These are phyloP conservation scores for Monarcha castaneiventris DNA, from an alignment of 2,113 vertebrate genomes.

Conservation along the genomic window DNA sequence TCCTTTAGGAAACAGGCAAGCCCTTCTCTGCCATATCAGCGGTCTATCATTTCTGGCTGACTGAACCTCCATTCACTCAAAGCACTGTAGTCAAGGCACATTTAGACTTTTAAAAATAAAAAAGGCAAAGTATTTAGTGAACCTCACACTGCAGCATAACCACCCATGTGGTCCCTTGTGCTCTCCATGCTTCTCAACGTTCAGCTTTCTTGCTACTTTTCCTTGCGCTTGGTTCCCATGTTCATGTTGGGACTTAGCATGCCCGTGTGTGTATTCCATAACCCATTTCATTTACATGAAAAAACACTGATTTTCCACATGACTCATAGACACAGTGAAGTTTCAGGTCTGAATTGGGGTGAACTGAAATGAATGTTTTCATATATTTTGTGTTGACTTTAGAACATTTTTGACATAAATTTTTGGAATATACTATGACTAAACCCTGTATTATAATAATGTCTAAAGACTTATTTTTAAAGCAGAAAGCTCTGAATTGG, in stretches of 20 bases:
- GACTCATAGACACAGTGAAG: background rate
- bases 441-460: background rate
- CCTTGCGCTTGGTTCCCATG: background rate
- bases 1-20: background rate
- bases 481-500: background rate
- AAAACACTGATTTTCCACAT: background rate
- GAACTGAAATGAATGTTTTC: background rate
- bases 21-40: background rate
- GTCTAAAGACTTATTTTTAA: background rate
- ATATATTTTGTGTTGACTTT: background rate
- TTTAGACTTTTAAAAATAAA: background rate
- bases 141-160: background rate
- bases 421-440: background rate
- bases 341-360: background rate
- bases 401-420: background rate
- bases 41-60: background rate
- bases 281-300: background rate
- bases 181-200: background rate
- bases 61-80: background rate
- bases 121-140: background rate
- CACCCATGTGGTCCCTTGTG: background rate
- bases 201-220: background rate
- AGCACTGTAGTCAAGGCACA: background rate
- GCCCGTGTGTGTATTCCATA: background rate
- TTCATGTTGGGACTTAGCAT: background rate